phyloP scores from a whole-genome alignment of 2,113 vertebrate genomes.

The Drymodes brunneopygia region DNA sequence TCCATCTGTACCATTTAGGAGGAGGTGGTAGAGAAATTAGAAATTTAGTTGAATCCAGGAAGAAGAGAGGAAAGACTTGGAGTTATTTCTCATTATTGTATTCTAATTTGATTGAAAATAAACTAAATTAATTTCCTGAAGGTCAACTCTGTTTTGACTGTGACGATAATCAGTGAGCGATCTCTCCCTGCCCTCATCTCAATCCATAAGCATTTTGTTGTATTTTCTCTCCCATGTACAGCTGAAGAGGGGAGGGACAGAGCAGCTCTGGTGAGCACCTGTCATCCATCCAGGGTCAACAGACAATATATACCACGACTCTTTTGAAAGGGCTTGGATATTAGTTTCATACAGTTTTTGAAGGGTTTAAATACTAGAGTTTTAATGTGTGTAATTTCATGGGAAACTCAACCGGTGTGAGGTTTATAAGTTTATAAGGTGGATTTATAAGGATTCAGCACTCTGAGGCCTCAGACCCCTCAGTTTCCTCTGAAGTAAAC shows the following conservation, averaged over 20 bases:
- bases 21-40: not conserved
- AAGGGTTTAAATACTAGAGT: not conserved
- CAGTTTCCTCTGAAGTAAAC: not conserved
- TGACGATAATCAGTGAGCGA: accelerated
- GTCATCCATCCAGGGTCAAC: not conserved
- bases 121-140: not conserved
- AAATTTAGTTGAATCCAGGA: not conserved
- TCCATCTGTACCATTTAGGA: accelerated
- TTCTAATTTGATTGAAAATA: not conserved
- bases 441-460: not conserved
- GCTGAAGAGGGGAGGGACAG: not conserved
- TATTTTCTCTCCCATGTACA: not conserved
- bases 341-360: not conserved
- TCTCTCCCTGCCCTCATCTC: not conserved
- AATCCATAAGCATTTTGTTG: accelerated
- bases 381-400: not conserved
- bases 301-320: not conserved
- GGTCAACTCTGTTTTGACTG: not conserved
- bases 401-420: not conserved
- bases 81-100: not conserved
- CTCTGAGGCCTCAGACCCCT: not conserved
- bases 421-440: too few species aligned
- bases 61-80: not conserved
- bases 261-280: accelerated
- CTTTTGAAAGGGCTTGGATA: not conserved